Base-by-base conservation (phyloP, 2,888 invertebrate genomes). In the Lacanobia oleracea region DNA sequence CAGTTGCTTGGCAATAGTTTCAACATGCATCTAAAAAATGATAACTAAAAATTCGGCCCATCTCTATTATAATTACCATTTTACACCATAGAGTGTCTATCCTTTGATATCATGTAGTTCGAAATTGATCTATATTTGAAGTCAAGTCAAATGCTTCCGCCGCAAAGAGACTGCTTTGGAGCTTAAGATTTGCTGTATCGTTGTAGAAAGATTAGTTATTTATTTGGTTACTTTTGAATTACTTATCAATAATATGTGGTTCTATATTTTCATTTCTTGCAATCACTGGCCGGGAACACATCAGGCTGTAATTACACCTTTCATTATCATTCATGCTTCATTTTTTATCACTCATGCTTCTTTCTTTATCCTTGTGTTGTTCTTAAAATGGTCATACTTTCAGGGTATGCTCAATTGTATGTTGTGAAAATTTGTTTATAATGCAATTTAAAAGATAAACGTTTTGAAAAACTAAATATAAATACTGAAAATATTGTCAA, bases 121-220 rank as follows among this genome's bases (percentile, higher is more conserved):
- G 10, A 51, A n/a, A 56, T 60, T 59, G 54, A n/a, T 68, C 23
- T 56, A 10, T 48, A 51, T 53, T 65, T 6, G 12, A 50, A 56
- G 33, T 14, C 9, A 27, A 54, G 14, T 62, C n/a, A 27, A 53
- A 59, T 51, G 82, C 79, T 63, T 71, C 72, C 40, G 73, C 73
- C 62, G 83, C 79, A 23, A 60, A 43, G 59, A 72, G 51, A 60
- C n/a, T 77, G 79, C 79, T 80, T 78, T 62, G 23, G 14, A 66
- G 83, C 79, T 69, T 79, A 40, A 62, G 21, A 60, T 65, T 53
- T 53, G 54, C 62, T 60, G 63, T 64, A 27, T 64, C 65, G 27
- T 65, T 54, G 61, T 72, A 62, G 21, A 56, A 48, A 40, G 2
- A 43, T n/a, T 4, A 16, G 18, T 71, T 63, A 33, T 53, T 57